Base-by-base conservation (phyloP, 2,888 invertebrate genomes). In the Ormia ochracea region DNA sequence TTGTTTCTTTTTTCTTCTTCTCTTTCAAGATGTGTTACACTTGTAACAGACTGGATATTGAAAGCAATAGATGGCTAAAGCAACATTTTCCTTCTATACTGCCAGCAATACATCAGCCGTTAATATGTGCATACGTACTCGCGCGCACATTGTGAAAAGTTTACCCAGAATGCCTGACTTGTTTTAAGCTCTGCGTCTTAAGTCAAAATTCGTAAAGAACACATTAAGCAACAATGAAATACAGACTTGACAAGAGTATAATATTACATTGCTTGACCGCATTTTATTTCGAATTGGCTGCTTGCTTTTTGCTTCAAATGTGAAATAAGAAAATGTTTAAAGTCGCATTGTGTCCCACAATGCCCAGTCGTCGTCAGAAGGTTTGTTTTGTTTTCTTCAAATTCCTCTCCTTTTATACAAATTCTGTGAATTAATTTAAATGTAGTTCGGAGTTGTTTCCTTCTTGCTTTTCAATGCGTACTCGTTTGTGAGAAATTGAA, bases 381-480 rank as follows among this genome's bases (percentile, higher is more conserved):
- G 19, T 63, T 38, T 50, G 65, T 73, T 56, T 38, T 17, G 4
- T 61, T 38, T 21, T 23, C 12, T 38, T 28, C 7, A 21, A n/a
- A 21, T 19, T 48, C 33, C 23, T 48, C 21, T 23, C 14, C 33
- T 63, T 58, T 69, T 52, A 72, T 78, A 78, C 77, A 78, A 78
- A 72, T 78, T 78, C 77, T 72, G 59, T 78, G 77, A 78, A 78
- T 78, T 78, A 66, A 78, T 78, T 78, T 76, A 69, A 76, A 76
- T 76, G 54, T 54, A 54, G 52, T 66, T 56, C 65, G 14, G 33
- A n/a, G 28, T 59, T 41, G 38, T 5, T 56, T n/a, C n/a, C n/a
- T 45, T 52, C 48, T 36, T 41, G 45, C 21, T 52, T 45, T 54
- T 63, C 26, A 26, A 50, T 26, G 2, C 21, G 61, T n/a, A n/a